These are phyloP conservation scores for Australoheros facetus DNA, from an alignment of 2,797 vertebrate genomes.

Conservation along the genomic window DNA sequence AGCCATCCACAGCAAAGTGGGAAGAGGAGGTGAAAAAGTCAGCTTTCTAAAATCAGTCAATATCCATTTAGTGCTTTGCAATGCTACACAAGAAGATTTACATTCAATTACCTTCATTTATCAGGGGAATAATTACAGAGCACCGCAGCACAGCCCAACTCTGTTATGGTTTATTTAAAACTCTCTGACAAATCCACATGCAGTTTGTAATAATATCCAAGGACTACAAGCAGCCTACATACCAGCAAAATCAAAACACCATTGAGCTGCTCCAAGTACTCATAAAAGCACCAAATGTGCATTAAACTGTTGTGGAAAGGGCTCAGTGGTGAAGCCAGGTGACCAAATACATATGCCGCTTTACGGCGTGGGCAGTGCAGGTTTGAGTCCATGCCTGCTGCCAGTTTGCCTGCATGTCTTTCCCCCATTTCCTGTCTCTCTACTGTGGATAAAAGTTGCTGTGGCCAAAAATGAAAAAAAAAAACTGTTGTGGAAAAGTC, in stretches of 20 bases:
- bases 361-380: too few species aligned
- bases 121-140: constrained; percentile 36
- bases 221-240: not conserved
- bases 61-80: constrained; percentile 11
- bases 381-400: too few species aligned
- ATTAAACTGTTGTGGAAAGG: not conserved
- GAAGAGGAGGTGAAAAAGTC: constrained; percentile 3
- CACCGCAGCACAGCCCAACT: not conserved
- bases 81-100: constrained; percentile 7
- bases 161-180: constrained; percentile 48
- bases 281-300: not conserved
- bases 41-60: constrained; percentile 26
- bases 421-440: too few species aligned
- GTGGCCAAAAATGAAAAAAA: too few species aligned
- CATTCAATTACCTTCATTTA: constrained; percentile 37
- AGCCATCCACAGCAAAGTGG: not conserved
- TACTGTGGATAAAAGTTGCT: too few species aligned
- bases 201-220: constrained; percentile 11
- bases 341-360: too few species aligned
- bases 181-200: constrained; percentile 2
- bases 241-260: not conserved
- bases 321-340: too few species aligned
- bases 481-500: not conserved
- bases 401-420: too few species aligned
- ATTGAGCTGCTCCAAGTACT: not conserved